A percentile compares a stretch with the other conserved stretches of the same genome.
Evolutionary conservation across 2,113 vertebrate genomes (phyloP).

Genomic region (Entomyzon cyanotis): DNA sequence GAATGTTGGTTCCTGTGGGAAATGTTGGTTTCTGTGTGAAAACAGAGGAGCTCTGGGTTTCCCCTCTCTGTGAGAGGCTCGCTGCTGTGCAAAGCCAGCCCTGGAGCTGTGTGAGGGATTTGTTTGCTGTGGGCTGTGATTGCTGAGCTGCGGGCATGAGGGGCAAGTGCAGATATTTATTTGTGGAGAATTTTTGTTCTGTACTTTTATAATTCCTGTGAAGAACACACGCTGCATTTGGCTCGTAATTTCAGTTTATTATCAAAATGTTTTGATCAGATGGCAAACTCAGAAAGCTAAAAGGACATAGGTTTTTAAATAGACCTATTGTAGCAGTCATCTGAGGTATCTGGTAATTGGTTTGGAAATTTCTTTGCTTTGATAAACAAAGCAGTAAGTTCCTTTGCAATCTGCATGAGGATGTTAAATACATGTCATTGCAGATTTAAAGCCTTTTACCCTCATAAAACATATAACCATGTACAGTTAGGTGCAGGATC

Average conservation of each 20-base stretch:
- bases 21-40: neutral
- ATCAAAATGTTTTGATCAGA: conserved; percentile 72
- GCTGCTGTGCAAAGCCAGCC: accelerated
- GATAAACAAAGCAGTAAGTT: conserved; percentile 51
- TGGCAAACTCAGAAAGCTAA: conserved; percentile 60
- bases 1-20: neutral
- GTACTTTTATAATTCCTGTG: neutral
- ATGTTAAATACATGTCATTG: conserved; percentile 16
- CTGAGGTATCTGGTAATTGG: conserved; percentile 35
- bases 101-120: neutral
- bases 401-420: conserved; percentile 29
- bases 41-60: neutral
- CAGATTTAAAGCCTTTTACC: conserved; percentile 68
- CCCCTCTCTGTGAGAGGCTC: neutral
- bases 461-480: neutral
- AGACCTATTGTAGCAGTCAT: conserved; percentile 33
- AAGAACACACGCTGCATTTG: neutral
- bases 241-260: conserved; percentile 72
- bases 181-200: neutral
- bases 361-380: conserved; percentile 51
- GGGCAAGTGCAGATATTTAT: accelerated
- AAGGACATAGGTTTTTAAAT: conserved; percentile 47
- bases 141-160: neutral
- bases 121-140: too few relatives aligned
- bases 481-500: neutral